phyloP scores from a whole-genome alignment of 2,797 vertebrate species.

The Phoeniculus purpureus region DNA sequence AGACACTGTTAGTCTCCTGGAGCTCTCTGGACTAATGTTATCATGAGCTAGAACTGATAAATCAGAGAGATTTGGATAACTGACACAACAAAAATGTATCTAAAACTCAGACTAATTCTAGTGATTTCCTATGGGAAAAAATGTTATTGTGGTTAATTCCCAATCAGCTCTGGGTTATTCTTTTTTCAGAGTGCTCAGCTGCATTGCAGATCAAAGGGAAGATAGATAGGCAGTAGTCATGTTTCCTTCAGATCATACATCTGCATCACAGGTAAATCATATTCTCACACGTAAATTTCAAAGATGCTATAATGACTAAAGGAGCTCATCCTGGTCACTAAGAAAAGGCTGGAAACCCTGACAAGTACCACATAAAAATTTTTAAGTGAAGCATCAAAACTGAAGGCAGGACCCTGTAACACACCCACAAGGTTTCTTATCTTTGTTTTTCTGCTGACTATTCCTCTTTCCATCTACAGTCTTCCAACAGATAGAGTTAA shows the following conservation, averaged over 20 bases:
- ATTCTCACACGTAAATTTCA: not conserved
- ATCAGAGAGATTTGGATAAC: not conserved
- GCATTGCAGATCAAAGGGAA: not conserved
- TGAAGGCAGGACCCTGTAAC: not conserved
- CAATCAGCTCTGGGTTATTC: not conserved
- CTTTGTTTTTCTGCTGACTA: not conserved
- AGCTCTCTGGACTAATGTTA: not conserved
- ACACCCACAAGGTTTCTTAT: not conserved
- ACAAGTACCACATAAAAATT: rapidly evolving
- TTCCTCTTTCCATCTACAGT: not conserved
- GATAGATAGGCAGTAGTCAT: rapidly evolving
- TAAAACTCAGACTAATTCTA: not conserved
- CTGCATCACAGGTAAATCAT: too few relatives aligned
- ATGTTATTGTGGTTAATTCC: not conserved
- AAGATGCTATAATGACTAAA: not conserved
- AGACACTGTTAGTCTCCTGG: not conserved
- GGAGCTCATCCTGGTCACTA: not conserved
- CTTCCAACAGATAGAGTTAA: rapidly evolving
- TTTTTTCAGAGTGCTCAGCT: not conserved
- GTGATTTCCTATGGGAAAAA: not conserved
- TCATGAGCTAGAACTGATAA: not conserved
- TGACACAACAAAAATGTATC: not conserved
- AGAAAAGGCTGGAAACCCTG: not conserved
- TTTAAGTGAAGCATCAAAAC: not conserved
- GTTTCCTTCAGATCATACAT: not conserved